Conservation (phyloP, 2,797 vertebrate genomes). For the Rhabdomys pumilio region DNA sequence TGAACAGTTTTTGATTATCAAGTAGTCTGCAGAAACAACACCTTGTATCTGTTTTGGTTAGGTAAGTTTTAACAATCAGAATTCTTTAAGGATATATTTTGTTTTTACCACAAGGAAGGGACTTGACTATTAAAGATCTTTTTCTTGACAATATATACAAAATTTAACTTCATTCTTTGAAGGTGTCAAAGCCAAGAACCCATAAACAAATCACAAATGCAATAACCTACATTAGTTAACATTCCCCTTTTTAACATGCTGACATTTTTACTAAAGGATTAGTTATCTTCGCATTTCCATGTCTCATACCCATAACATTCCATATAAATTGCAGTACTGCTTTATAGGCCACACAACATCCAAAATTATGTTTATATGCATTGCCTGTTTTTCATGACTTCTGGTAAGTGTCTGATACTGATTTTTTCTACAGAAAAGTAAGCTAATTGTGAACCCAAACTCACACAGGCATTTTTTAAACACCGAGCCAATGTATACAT, state of each 20-base stretch:
- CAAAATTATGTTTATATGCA: slow-evolving; percentile 87
- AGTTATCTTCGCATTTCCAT: slow-evolving; percentile 81
- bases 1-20: slow-evolving; percentile 79
- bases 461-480: slow-evolving; percentile 75
- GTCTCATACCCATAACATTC: slow-evolving; percentile 88
- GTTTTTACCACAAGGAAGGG: slow-evolving; percentile 80
- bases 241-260: slow-evolving; percentile 86
- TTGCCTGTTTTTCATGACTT: slow-evolving; percentile 89
- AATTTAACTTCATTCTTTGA: slow-evolving; percentile 83
- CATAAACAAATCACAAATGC: slow-evolving; percentile 86
- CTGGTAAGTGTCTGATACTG: slow-evolving; percentile 83
- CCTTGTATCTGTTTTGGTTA: slow-evolving; percentile 83
- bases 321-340: slow-evolving; percentile 87
- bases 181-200: slow-evolving; percentile 87
- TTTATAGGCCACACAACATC: slow-evolving; percentile 89
- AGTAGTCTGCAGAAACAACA: slow-evolving; percentile 87
- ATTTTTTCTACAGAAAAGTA: slow-evolving; percentile 87
- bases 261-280: slow-evolving; percentile 86
- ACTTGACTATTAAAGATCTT: slow-evolving; percentile 76
- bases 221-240: slow-evolving; percentile 85
- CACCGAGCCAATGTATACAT: slow-evolving; percentile 75
- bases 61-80: slow-evolving; percentile 82
- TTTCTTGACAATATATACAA: slow-evolving; percentile 83
- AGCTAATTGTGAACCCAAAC: slow-evolving; percentile 79
- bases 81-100: slow-evolving; percentile 78